phyloP scores from a whole-genome alignment of 2,113 vertebrate species.

The Meles meles region DNA sequence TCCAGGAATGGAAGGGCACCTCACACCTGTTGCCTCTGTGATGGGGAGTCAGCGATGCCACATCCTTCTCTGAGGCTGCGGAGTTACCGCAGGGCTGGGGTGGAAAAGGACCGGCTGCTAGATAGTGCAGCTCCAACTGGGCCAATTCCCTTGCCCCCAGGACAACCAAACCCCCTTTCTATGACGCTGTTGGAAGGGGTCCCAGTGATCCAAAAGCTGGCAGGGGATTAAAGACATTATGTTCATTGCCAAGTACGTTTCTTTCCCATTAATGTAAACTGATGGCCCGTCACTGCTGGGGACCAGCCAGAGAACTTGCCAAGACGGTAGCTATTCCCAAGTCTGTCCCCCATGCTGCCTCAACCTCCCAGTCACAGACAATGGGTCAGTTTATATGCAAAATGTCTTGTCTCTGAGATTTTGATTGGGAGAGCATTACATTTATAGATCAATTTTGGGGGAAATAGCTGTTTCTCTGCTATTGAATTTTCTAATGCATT shows the following conservation, averaged over 20 bases:
- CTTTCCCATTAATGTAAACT: not conserved
- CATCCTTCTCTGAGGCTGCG: rapidly evolving
- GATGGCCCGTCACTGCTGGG: not conserved
- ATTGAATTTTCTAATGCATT: not conserved
- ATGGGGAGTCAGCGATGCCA: rapidly evolving
- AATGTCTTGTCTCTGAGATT: not conserved
- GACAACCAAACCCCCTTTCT: not conserved
- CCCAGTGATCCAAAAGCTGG: not conserved
- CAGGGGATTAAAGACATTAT: not conserved
- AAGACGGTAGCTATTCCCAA: not conserved
- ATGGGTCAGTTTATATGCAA: not conserved
- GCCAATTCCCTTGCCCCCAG: not conserved
- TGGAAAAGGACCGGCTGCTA: rapidly evolving
- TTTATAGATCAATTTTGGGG: not conserved
- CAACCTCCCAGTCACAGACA: not conserved
- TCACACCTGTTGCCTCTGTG: rapidly evolving
- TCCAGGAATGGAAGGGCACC: rapidly evolving
- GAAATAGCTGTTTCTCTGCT: not conserved
- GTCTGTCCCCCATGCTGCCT: not conserved
- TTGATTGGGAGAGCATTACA: not conserved
- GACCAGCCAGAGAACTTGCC: not conserved
- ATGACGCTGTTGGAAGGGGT: not conserved
- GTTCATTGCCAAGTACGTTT: not conserved
- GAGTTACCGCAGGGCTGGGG: not conserved
- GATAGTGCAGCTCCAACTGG: too few species aligned